A percentile compares a stretch with the other conserved stretches of the same genome.
These are phyloP conservation scores for Chunga burmeisteri DNA, from an alignment of 2,113 vertebrate species.

Conservation along the genomic window DNA sequence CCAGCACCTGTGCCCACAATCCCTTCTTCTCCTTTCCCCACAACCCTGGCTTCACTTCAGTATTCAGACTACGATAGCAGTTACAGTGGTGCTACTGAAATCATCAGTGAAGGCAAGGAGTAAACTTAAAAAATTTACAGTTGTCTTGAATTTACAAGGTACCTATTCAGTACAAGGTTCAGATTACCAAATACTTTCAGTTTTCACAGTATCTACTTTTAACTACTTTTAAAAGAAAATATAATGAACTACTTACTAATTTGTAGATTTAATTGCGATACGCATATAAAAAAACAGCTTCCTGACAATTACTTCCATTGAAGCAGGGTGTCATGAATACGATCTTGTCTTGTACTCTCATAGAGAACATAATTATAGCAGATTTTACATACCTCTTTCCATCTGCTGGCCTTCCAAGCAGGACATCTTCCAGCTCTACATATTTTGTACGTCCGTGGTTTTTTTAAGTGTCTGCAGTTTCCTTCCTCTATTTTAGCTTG, in stretches of 20 bases:
- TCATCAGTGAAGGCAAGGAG: background rate
- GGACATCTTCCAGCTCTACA: constrained; percentile 87
- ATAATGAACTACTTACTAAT: background rate
- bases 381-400: constrained; percentile 83
- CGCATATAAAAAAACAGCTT: background rate
- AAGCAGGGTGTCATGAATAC: background rate
- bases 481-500: constrained; percentile 78
- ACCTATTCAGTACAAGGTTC: background rate
- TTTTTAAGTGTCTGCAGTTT: constrained; percentile 80
- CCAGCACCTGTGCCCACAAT: background rate
- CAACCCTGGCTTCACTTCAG: background rate
- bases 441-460: constrained; percentile 81
- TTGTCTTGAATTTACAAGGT: background rate
- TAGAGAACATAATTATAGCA: background rate
- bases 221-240: background rate
- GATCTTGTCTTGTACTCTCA: background rate
- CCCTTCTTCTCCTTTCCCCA: background rate
- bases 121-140: background rate
- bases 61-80: background rate
- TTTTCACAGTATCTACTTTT: background rate
- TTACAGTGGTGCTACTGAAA: background rate
- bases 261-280: accelerated
- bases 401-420: constrained; percentile 86
- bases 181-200: background rate
- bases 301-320: background rate